Base-by-base conservation (phyloP, 2,113 vertebrate genomes). In the Tychaedon coryphoeus region DNA sequence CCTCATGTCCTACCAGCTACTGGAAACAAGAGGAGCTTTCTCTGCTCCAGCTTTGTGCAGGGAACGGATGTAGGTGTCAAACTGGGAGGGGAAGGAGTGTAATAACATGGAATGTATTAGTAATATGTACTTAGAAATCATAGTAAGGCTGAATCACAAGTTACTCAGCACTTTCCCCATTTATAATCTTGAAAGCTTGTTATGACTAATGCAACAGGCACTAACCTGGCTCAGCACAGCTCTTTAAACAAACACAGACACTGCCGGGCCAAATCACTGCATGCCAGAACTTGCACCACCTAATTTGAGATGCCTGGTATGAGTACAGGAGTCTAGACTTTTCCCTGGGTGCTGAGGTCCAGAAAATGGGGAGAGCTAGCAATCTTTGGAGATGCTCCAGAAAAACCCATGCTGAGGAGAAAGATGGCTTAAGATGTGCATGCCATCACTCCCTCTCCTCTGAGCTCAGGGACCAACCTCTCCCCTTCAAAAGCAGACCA, bases 91-190 rank as follows among this genome's bases (percentile, higher is more conserved):
- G 92, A 95, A 92, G 82, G 28, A 61, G 64, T 6, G 29, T 60
- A 95, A 86, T 69, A 90, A 43, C 82, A 58, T 40, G 91, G 88
- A 95, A 77, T 67, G 75, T 84, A 88, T 97, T 92, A 96, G 66
- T 96, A 96, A 91, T 80, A 82, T 76, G 96, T 97, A 84, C 92
- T 95, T 92, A 95, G 76, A 96, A 97, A 89, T 96, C 69, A 93
- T 90, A 91, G 81, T 83, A 95, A 92, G 95, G 86, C 89, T 96
- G 96, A 97, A 93, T 96, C 97, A 96, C 85, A 94, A 71, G 92
- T 97, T 97, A 96, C 89, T 97, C 95, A 90, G 94, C 91, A 90
- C 87, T 96, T 97, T 97, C 86, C 82, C 88, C 89, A 94, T 97
- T 97, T 97, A 90, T 95, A 93, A 96, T 88, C 93, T 82, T 86